Conservation (phyloP, 2,113 vertebrate genomes). For the Garra rufa region DNA sequence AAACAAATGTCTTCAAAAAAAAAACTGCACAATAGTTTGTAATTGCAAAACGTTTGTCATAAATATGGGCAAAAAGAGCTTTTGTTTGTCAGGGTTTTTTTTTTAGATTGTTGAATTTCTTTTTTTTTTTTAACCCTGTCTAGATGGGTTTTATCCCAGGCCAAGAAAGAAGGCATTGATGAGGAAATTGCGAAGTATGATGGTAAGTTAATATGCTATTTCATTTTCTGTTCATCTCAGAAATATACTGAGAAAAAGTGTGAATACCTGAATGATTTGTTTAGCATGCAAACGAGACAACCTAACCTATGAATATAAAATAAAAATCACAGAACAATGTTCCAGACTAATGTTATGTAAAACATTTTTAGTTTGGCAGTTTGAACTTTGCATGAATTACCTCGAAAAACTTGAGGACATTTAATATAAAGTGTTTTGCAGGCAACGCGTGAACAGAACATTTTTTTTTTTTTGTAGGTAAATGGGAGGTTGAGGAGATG, state of each 20-base stretch:
- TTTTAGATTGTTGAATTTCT: neutral
- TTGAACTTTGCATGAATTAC: neutral
- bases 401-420: neutral
- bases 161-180: conserved; percentile 95
- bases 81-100: neutral
- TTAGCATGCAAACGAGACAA: no score
- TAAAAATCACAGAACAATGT: neutral
- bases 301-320: neutral
- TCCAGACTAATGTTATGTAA: no score
- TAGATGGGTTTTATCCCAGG: conserved; percentile 93
- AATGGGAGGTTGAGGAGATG: conserved; percentile 97
- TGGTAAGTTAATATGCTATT: conserved; percentile 74
- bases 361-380: no score
- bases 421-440: neutral
- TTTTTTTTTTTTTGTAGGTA: conserved; percentile 81
- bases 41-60: no score
- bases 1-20: no score
- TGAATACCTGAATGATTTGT: neutral
- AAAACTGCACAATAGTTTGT: no score
- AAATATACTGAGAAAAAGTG: neutral
- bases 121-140: conserved; percentile 47
- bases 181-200: conserved; percentile 98
- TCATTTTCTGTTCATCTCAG: neutral
- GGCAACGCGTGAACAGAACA: neutral
- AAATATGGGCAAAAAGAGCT: neutral